These are phyloP conservation scores for Leptinotarsa peninsularis DNA, from an alignment of 2,888 invertebrate genomes.

Conservation along the genomic window DNA sequence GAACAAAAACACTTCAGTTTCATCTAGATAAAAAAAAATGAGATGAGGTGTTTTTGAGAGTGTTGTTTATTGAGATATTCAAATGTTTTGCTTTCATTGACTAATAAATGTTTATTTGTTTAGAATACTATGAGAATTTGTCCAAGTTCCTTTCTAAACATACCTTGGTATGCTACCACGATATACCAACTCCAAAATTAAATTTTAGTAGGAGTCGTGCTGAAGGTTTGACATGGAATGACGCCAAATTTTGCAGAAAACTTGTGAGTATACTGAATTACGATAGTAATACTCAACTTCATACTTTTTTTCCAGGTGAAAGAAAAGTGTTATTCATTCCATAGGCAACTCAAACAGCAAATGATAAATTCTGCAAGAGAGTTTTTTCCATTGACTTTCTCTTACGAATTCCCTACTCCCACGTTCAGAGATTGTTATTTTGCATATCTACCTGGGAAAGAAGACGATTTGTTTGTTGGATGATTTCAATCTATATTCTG, in stretches of 20 bases:
- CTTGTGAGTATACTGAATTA: conserved; percentile 29
- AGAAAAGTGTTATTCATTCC: conserved; percentile 46
- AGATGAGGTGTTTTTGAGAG: no score
- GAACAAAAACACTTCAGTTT: no score
- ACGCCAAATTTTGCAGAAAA: conserved; percentile 44
- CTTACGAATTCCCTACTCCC: conserved; percentile 59
- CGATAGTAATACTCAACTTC: not conserved
- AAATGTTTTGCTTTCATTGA: no score
- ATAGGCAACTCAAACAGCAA: conserved; percentile 53
- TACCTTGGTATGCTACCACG: conserved; percentile 47
- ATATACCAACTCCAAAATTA: conserved; percentile 40
- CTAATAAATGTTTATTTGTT: conserved; percentile 23
- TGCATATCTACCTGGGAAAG: conserved; percentile 61
- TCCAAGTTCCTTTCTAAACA: conserved; percentile 52
- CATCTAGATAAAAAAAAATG: no score
- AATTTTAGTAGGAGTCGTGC: conserved; percentile 44
- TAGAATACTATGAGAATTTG: conserved; percentile 37
- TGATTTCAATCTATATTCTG: not conserved
- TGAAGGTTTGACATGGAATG: conserved; percentile 53
- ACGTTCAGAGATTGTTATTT: conserved; percentile 61
- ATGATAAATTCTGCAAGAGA: conserved; percentile 58
- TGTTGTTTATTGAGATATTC: no score
- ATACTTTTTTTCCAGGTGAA: conserved; percentile 35
- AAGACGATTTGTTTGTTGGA: conserved; percentile 53
- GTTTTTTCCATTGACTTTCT: conserved; percentile 59